Percentiles rank a stretch among this genome's conserved stretches.
Evolutionary conservation across 92 coral and sea anemone genomes (phyloP).

Genomic region (Palythoa grandiflora): DNA sequence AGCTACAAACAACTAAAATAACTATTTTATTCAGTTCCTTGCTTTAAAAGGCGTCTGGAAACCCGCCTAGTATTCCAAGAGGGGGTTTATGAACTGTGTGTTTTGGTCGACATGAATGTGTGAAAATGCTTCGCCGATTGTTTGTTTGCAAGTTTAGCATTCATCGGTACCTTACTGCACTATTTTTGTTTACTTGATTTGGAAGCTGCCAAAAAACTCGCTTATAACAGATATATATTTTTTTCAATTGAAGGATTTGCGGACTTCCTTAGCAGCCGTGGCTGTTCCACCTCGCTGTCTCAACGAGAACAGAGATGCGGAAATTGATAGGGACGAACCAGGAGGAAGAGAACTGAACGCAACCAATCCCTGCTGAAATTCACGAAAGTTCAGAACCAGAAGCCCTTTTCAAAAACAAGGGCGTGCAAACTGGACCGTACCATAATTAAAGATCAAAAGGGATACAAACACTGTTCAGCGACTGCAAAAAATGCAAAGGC

Average conservation of each 20-base stretch:
- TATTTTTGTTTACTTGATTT: conserved; percentile 12
- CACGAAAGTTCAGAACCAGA: conserved; percentile 28
- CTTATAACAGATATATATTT: conserved; percentile 17
- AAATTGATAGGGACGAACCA: conserved; percentile 20
- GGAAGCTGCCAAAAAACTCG: conserved; percentile 1
- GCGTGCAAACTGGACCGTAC: conserved; percentile 12
- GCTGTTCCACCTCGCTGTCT: conserved; percentile 25
- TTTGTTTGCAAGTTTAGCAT: conserved; percentile 5
- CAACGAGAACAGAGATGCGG: conserved; percentile 20
- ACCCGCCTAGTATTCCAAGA: conserved; percentile 3
- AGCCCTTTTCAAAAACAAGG: conserved; percentile 26
- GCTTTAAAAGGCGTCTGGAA: conserved; percentile 2
- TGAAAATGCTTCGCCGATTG: conserved; percentile 13
- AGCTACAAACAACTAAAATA: conserved; percentile 26
- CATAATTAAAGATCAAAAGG: conserved; percentile 20
- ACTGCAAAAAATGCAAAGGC: conserved; percentile 27
- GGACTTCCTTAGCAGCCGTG: conserved; percentile 23
- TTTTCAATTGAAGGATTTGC: conserved; percentile 21
- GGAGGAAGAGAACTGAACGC: conserved; percentile 22
- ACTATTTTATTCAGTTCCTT: conserved; percentile 6
- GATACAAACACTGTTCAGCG: conserved; percentile 22
- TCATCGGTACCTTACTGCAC: conserved; percentile 13
- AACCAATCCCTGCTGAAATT: conserved; percentile 24
- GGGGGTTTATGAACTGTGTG: conserved; percentile 21
- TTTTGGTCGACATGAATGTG: conserved; percentile 13